Conservation (phyloP, 1,140 invertebrate genomes). For the Kradibia gibbosae region DNA sequence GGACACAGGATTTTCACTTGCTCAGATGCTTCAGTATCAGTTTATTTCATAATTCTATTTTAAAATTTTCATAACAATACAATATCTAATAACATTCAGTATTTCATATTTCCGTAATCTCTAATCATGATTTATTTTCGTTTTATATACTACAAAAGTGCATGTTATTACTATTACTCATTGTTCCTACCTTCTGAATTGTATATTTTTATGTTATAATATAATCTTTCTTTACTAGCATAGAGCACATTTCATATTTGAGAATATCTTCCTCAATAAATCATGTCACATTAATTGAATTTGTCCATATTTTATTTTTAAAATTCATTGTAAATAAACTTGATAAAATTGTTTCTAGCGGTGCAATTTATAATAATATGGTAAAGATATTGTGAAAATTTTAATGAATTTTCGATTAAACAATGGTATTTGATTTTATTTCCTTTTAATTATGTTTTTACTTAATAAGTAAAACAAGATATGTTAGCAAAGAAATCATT, state of each 20-base stretch:
- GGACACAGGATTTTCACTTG: too few species aligned
- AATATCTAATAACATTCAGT: neutral
- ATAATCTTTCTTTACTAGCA: neutral
- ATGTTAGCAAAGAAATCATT: too few species aligned
- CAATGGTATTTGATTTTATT: too few species aligned
- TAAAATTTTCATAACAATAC: neutral
- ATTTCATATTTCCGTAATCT: neutral
- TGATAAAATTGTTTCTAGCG: too few species aligned
- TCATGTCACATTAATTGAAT: neutral
- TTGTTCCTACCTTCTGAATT: neutral
- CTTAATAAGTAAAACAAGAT: too few species aligned
- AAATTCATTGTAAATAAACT: neutral
- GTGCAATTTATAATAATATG: neutral
- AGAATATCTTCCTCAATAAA: neutral
- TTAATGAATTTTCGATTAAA: too few species aligned
- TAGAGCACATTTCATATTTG: neutral
- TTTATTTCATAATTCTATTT: neutral
- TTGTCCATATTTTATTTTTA: neutral
- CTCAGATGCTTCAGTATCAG: neutral
- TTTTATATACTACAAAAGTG: neutral
- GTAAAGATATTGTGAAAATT: too few species aligned
- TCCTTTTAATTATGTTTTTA: too few species aligned
- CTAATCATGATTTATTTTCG: neutral
- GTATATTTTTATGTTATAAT: neutral
- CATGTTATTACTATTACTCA: neutral